Base-by-base conservation (phyloP, 2,797 vertebrate species). In the Pipistrellus pipistrellus region DNA sequence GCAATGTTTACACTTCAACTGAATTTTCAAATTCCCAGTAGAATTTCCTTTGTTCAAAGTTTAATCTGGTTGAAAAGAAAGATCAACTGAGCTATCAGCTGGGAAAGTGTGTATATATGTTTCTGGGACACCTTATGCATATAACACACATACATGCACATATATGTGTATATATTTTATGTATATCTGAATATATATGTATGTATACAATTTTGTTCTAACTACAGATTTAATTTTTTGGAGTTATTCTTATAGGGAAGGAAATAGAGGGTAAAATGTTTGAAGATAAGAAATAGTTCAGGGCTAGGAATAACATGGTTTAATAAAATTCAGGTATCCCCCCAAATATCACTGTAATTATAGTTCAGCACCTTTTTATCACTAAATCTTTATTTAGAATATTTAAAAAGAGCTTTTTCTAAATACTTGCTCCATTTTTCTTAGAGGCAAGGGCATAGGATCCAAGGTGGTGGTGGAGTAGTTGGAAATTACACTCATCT, bases 191-290 rank as follows among this genome's bases (percentile, higher is more conserved):
- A 57, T 27, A 15, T 18, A 27, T 32, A 27, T 23, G 3, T 73
- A n/a, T 90, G 20, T 62, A 48, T 71, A 32, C 27, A 55, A 84
- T 21, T 15, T 69, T 85, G 1, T 81, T 85, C 17, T 18, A 84
- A 55, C 18, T 75, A 32, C 27, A 83, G 14, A 32, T 30, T 93
- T 87, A 78, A 90, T 51, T 71, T 93, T 95, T 86, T 69, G 53
- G 25, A 84, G 20, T 64, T 90, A 51, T 3, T 85, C 20, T 25
- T 53, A 41, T 14, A 3, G 7, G 12, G 23, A n/a, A 80, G 12
- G 71, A 71, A 48, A 48, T 27, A 53, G 12, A 51, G 6, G 7
- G 7, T 68, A n/a, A 62, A 55, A 69, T 15, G 0, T n/a, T 32
- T 30, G 17, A 64, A 76, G 38, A 83, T 6, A 76, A 7, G 23